A percentile compares a stretch with the other conserved stretches of the same genome.
These are phyloP conservation scores for Linnaemya tessellans DNA, from an alignment of 2,888 invertebrate species.

Conservation along the genomic window DNA sequence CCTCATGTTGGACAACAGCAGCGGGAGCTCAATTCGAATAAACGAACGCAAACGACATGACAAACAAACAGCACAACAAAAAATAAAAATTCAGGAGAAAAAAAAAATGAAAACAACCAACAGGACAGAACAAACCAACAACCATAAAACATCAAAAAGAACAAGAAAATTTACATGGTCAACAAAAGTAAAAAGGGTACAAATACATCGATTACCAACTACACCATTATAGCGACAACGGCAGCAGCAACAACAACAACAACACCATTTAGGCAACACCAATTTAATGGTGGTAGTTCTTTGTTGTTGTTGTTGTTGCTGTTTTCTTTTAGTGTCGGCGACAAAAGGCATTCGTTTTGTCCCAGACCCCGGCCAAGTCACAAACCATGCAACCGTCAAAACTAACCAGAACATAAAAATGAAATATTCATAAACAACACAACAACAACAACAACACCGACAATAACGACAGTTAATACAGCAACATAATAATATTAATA, in stretches of 20 bases:
- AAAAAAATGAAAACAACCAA: conserved; percentile 37
- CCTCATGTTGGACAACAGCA: conserved; percentile 75
- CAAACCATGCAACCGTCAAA: conserved; percentile 29
- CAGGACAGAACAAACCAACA: conserved; percentile 54
- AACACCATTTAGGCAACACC: conserved; percentile 71
- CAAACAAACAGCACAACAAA: conserved; percentile 60
- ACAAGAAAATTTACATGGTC: conserved; percentile 72
- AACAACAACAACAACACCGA: too few species aligned
- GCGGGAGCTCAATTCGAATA: conserved; percentile 78
- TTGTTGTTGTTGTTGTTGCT: conserved; percentile 40
- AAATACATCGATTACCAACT: conserved; percentile 60
- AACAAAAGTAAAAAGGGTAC: conserved; percentile 66
- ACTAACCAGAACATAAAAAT: conserved; percentile 55
- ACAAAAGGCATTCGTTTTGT: conserved; percentile 56
- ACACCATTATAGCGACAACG: conserved; percentile 46
- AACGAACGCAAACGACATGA: conserved; percentile 69
- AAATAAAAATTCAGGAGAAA: neutral
- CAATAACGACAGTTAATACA: conserved; percentile 51
- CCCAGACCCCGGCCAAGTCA: conserved; percentile 15
- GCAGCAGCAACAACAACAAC: conserved; percentile 33
- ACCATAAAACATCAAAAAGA: conserved; percentile 72
- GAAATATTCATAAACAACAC: conserved; percentile 23
- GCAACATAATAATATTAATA: conserved; percentile 39
- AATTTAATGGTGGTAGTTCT: conserved; percentile 64
- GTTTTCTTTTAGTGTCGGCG: conserved; percentile 48